Conservation (phyloP, 2,113 vertebrate genomes). For the Micronisus gabar region DNA sequence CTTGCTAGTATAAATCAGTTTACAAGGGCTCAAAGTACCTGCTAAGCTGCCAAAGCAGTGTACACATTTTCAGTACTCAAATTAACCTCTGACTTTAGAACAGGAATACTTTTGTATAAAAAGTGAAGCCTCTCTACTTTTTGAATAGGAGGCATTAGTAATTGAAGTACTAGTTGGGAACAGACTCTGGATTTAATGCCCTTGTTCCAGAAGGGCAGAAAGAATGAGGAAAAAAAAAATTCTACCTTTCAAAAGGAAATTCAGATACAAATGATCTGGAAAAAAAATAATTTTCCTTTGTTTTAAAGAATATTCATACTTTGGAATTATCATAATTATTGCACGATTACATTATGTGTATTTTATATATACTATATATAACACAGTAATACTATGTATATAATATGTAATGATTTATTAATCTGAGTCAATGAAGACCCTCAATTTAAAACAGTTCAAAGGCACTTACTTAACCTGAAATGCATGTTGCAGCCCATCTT, state of each 20-base stretch:
- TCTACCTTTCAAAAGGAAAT: neutral
- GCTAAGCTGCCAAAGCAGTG: neutral
- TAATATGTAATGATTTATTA: neutral
- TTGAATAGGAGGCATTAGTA: neutral
- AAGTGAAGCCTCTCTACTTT: neutral
- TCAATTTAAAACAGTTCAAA: neutral
- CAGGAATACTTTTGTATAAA: neutral
- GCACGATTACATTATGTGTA: neutral
- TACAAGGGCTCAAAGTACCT: slow-evolving; percentile 33
- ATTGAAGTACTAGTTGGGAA: neutral
- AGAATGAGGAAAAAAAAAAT: neutral
- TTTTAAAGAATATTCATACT: neutral
- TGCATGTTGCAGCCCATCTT: neutral
- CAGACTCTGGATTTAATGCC: neutral
- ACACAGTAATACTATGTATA: neutral
- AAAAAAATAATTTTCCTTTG: neutral
- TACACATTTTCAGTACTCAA: neutral
- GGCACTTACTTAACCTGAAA: neutral
- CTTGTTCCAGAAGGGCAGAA: neutral
- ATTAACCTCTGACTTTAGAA: neutral
- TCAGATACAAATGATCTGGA: neutral
- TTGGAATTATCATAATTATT: neutral
- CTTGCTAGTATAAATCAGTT: slow-evolving; percentile 49
- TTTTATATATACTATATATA: neutral
- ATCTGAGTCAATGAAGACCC: neutral